Evolutionary conservation across 2,888 invertebrate genomes (phyloP), one percentile per base, ranked within the genome.

Genomic region (Pheosia gnoma): DNA sequence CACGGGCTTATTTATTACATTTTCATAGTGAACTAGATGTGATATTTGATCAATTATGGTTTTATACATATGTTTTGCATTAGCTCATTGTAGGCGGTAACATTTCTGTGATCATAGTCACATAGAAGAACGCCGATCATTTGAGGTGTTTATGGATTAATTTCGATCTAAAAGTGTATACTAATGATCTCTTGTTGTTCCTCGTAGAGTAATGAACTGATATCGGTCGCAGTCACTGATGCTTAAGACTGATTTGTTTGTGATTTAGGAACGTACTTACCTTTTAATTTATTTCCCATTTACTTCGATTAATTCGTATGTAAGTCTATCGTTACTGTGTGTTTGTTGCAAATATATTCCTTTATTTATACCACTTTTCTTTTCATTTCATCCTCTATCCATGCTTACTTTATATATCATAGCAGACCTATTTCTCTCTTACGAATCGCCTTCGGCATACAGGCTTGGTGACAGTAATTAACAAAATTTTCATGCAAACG

Each of bases 281-380:
- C 71, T 79, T 65, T 82, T 87, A 85, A 86, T 86, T 89, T 87
- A 85, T 87, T 87, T 81, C 78, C 80, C 80, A 75, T 80, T 83
- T 82, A 81, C 72, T 80, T 84, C 79, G 68, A 80, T 82, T 72
- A 79, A 80, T 77, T 86, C 84, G 80, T 86, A 84, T 87, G 84
- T 91, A 88, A 91, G 85, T 87, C 82, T 87, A 84, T 89, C 90
- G 93, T 93, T 91, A 91, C 79, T 87, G 88, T 90, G 93, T 92
- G 92, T 92, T 91, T 91, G 93, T 93, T 93, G 91, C 93, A 93
- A 93, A 93, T 93, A 93, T 92, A 93, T 86, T 91, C 87, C 89
- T 92, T 92, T 93, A 91, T 93, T 93, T 91, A 89, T 89, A 91
- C 83, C 87, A 89, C 86, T 88, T 84, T 90, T 92, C 91, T 93